Conservation (phyloP, 2,888 invertebrate species). For the Plebejus anna region DNA sequence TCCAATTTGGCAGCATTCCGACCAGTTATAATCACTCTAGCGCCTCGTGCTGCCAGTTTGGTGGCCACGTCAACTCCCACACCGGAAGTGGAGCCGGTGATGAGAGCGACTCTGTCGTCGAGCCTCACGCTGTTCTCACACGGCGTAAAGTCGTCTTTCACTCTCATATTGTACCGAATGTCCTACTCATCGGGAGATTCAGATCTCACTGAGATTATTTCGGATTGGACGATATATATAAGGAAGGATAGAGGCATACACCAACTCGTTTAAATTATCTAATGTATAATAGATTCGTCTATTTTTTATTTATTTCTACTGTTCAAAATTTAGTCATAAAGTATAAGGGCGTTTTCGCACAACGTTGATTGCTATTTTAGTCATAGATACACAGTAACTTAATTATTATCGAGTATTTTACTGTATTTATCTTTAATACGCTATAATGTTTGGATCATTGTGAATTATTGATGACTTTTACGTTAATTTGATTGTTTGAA, state of each 20-base stretch:
- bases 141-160: slow-evolving; percentile 47
- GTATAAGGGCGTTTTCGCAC: neutral
- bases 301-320: neutral
- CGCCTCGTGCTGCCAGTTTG: slow-evolving; percentile 71
- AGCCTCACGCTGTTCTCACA: slow-evolving; percentile 51
- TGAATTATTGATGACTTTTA: no score
- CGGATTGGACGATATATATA: neutral
- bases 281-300: neutral
- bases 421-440: neutral
- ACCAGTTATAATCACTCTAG: slow-evolving; percentile 78
- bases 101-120: slow-evolving; percentile 60
- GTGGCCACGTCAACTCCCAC: slow-evolving; percentile 61
- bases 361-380: neutral
- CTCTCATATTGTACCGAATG: neutral
- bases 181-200: neutral
- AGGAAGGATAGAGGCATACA: neutral
- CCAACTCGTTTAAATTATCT: neutral
- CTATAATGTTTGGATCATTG: neutral
- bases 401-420: neutral
- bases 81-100: slow-evolving; percentile 62
- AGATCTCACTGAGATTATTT: neutral
- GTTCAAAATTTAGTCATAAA: neutral
- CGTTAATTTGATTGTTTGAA: no score
- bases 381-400: neutral
- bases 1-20: slow-evolving; percentile 57